Base-by-base conservation (phyloP, 2,113 vertebrate species). In the Hymenochirus boettgeri region DNA sequence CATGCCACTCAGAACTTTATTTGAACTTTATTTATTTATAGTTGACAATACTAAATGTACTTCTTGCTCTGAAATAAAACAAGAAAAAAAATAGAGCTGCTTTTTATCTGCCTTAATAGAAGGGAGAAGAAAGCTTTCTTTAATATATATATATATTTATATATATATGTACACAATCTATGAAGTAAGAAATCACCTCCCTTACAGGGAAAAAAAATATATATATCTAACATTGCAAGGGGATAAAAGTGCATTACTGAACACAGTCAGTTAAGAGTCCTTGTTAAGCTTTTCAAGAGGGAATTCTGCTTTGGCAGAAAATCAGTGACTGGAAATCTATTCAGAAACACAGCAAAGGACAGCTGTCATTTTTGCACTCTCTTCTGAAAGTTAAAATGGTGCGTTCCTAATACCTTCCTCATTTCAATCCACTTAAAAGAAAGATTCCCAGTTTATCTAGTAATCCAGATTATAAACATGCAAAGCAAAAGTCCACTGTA, bases 31-130 rank as follows among this genome's bases (percentile, higher is more conserved):
- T 88, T 88, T 88, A 87, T 31, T 35, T 88, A 84, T 87, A 86
- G 85, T 84, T 82, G 86, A 87, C 83, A 87, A 75, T 80, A 83
- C 83, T 89, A 87, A 85, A 88, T 83, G 87, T 85, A 85, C 83
- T 81, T 86, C 84, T 85, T 39, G 80, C 79, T 86, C 83, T 82
- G 83, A 85, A 82, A 86, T 85, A 88, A 83, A 83, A 55, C 82
- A 80, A 79, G 79, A 86, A 87, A 81, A 87, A 88, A 86, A 86
- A 85, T 82, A 87, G 71, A 85, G 85, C 85, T 86, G 84, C 76
- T 72, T 61, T 77, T 76, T 70, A 31, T 17, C 72, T 77, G 86
- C 79, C 80, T 85, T 79, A 72, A 50, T 45, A 61, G 47, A 58
- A 62, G 61, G 76, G 80, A 87, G 80, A 86, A n/a, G 80, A 80